Evolutionary conservation across 2,888 invertebrate genomes (phyloP).

Genomic region (Blastobasis lacticolella): DNA sequence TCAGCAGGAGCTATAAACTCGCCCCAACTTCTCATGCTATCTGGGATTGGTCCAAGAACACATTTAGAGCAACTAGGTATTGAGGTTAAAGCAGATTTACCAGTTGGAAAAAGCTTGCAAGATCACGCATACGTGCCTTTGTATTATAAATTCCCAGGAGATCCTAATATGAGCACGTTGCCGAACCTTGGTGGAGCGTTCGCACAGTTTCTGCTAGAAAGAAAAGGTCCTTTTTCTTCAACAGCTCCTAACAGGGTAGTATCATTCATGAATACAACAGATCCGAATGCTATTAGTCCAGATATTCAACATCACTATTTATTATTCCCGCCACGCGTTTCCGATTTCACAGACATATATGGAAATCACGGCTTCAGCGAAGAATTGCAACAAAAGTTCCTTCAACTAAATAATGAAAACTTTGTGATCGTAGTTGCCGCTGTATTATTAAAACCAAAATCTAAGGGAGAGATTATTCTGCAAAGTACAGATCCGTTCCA

Average conservation of each 20-base stretch:
- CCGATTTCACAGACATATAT: conserved; percentile 33
- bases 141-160: conserved; percentile 35
- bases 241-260: conserved; percentile 48
- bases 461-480: conserved; percentile 79
- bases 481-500: conserved; percentile 77
- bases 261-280: conserved; percentile 41
- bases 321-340: conserved; percentile 30
- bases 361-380: conserved; percentile 31
- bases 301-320: conserved; percentile 45
- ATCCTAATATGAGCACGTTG: conserved; percentile 26
- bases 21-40: conserved; percentile 65
- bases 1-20: conserved; percentile 68
- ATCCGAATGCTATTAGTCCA: conserved; percentile 34
- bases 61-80: conserved; percentile 51
- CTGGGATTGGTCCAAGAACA: conserved; percentile 64
- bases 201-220: conserved; percentile 57
- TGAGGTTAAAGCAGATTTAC: conserved; percentile 49
- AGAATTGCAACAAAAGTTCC: conserved; percentile 29
- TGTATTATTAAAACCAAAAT: conserved; percentile 78
- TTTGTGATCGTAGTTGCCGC: conserved; percentile 62
- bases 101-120: conserved; percentile 68
- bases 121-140: conserved; percentile 63
- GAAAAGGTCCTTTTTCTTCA: conserved; percentile 58
- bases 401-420: conserved; percentile 33
- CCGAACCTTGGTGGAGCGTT: conserved; percentile 36